These are phyloP conservation scores for Galleria mellonella DNA, from an alignment of 1,140 invertebrate genomes.

Conservation along the genomic window DNA sequence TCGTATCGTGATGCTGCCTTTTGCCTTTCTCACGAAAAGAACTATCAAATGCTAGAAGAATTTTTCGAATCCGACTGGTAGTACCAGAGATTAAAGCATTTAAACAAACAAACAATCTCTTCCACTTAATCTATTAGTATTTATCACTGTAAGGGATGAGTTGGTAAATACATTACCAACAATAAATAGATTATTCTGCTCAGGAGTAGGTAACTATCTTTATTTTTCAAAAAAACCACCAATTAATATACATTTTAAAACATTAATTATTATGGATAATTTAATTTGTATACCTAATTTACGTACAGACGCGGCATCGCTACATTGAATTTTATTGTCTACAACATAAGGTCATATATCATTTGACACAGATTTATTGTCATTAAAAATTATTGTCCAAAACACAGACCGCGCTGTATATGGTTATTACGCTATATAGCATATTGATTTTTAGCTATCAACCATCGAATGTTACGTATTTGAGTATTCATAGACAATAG, in stretches of 20 bases:
- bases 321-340: constrained; percentile 9
- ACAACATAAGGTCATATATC: constrained; percentile 14
- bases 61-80: too few relatives aligned
- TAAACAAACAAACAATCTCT: too few relatives aligned
- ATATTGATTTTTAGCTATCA: background rate
- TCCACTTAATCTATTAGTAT: too few relatives aligned
- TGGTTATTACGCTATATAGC: too few relatives aligned
- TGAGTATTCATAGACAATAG: background rate
- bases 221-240: constrained; percentile 66
- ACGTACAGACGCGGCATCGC: constrained; percentile 25
- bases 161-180: constrained; percentile 5
- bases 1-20: too few relatives aligned
- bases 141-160: background rate
- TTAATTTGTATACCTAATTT: constrained; percentile 43
- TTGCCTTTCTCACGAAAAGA: too few relatives aligned
- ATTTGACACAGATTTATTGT: constrained; percentile 26
- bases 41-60: too few relatives aligned
- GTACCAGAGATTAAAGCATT: too few relatives aligned
- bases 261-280: constrained; percentile 53
- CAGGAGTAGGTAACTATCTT: constrained; percentile 69
- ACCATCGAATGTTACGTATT: constrained; percentile 6
- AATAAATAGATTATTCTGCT: constrained; percentile 53
- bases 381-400: constrained; percentile 32
- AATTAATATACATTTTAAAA: constrained; percentile 68
- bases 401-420: constrained; percentile 16